Base-by-base conservation (phyloP, 2,888 invertebrate genomes). In the Pyrgus malvae region DNA sequence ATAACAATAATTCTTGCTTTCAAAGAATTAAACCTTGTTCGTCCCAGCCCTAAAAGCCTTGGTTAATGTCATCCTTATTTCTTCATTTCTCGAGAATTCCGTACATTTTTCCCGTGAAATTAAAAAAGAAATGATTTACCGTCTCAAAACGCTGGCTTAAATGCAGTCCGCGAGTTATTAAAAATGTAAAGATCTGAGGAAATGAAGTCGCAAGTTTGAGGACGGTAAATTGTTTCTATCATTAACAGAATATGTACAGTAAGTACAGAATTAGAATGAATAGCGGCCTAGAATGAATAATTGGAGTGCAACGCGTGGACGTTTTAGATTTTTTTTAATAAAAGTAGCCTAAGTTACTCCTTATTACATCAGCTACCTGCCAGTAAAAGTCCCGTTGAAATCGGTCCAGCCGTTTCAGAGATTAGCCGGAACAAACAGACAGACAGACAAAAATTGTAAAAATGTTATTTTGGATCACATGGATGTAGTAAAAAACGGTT, bases 1-100 rank as follows among this genome's bases (percentile, higher is more conserved):
- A 49, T 49, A 41, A 49, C 31, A 49, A 50, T 50, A 50, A 50
- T 50, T 50, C 42, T 50, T 50, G 33, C 50, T 50, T 42, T 14
- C 33, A 25, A 42, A 35, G 31, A 42, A 42, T 50, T 33, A 50
- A 50, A n/a, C 31, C 23, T 2, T 31, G 21, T 29, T 21, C 50
- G 11, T 50, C 50, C 35, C 23, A 5, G 31, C 17, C 35, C 17
- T 42, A 27, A 51, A 42, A 51, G 35, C 42, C 9, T 42, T 21
- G 12, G 9, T 48, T 51, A 42, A 42, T 42, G 50, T 42, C 42
- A 51, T 51, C 37, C 48, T 51, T 50, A 42, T 33, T 23, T 50
- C 50, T 42, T 3, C 19, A 23, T 48, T 48, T n/a, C 9, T 19
- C n/a, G 14, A 33, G 3, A 11, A 25, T 35, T 33, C 42, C 16